Base-by-base conservation (phyloP, 2,888 invertebrate genomes). In the Zaprionus lineosus region DNA sequence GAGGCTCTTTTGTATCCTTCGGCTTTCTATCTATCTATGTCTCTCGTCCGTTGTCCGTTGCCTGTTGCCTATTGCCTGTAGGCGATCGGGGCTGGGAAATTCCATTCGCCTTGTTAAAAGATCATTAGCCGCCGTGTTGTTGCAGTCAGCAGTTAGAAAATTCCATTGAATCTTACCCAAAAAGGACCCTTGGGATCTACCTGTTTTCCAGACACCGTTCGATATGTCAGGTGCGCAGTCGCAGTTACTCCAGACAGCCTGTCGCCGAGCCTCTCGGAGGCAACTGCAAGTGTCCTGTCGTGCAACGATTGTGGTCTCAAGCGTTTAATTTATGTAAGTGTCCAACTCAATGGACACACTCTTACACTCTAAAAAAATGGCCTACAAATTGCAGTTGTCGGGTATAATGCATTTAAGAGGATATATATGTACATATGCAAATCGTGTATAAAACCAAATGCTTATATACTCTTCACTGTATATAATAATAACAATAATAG, bases 91-190 rank as follows among this genome's bases (percentile, higher is more conserved):
- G 64, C 63, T 82, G 70, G 72, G 78, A 77, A 84, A 71, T 78
- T 74, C 82, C 68, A 55, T 53, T 8, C 69, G 71, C 53, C 87
- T 87, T 88, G 88, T 89, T 89, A 89, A 84, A 89, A 86, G 73
- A 86, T 89, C 88, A 89, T 89, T 89, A 88, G 84, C 72, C 72
- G 40, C 53, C 53, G 43, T 55, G 46, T 59, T 70, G 70, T 62
- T 70, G 44, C 61, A 61, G 55, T 18, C 53, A 65, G 58, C 39
- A 46, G 28, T 15, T 8, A 31, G 50, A 50, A 69, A 70, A 65
- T 77, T 83, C 86, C 55, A 57, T 74, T 64, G 76, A 82, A 77
- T 69, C 64, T 59, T 58, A 29, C 36, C 44, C 61, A 55, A 63
- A 67, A 62, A 46, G 46, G 37, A 57, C 6, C 21, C 31, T 16